Evolutionary conservation across 2,888 invertebrate species (phyloP), one percentile per base, ranked within the genome.

Genomic region (Athalia circularis): DNA sequence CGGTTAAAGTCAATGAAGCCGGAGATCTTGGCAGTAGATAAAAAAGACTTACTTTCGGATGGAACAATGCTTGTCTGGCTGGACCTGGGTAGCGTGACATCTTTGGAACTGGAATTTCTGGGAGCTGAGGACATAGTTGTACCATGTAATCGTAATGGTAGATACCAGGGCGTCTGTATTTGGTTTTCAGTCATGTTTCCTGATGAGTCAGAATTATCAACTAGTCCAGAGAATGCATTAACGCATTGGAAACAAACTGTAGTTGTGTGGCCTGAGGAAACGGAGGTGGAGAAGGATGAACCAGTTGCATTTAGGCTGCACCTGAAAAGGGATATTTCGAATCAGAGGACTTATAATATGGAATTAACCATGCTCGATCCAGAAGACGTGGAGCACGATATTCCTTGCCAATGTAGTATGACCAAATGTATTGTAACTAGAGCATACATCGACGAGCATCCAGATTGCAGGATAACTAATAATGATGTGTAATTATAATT

Each of bases 151-250:
- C 93, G 92, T 87, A 86, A 91, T 52, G 95, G 95, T 0, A 91
- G 90, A 79, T 95, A 94, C 87, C 94, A 95, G 91, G 95, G 95
- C 0, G 89, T 96, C 74, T 95, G 95, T 86, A 90, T 96, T 68
- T 97, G 97, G 96, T 97, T 97, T 88, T 93, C 94, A 9, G 95
- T 95, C 82, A 91, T 91, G 68, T 97, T 97, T 89, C 95, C 95
- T 4, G 90, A 91, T 80, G 82, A 88, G 47, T 86, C 89, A 62
- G 84, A 88, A 54, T 87, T 94, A 59, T 93, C 93, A 5, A 95
- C 95, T 1, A 91, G 92, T 75, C 94, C 95, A 0, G 88, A 85
- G 45, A 89, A 91, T 75, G 90, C 91, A 72, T 85, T 90, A 65
- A 95, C 95, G 2, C 95, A 95, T 87, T 95, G 95, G 95, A 94